phyloP scores from a whole-genome alignment of 1,140 invertebrate species.

The Macrobrachium rosenbergii region DNA sequence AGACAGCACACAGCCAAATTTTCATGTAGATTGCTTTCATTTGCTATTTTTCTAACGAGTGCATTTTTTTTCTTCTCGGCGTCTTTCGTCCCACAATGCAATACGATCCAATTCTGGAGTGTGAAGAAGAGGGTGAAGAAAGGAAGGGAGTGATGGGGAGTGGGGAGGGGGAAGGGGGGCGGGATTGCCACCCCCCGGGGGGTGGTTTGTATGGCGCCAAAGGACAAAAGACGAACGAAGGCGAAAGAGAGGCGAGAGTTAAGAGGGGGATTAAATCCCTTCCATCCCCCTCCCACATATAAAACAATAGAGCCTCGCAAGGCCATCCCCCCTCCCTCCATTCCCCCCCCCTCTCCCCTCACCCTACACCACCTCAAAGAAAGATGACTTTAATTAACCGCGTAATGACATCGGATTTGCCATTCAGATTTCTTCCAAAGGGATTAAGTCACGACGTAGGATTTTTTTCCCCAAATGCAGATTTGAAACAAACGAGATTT shows the following conservation, averaged over 20 bases:
- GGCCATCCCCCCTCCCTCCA: too few species aligned
- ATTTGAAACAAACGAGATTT: conserved; percentile 45
- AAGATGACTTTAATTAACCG: conserved; percentile 62
- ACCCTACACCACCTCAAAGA: not conserved
- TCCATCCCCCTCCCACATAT: not conserved
- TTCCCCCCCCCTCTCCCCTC: too few species aligned
- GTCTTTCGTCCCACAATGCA: conserved; percentile 41
- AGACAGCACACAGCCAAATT: conserved; percentile 62
- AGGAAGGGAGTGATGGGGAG: conserved; percentile 16
- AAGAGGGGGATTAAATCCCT: not conserved
- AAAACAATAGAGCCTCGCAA: conserved; percentile 47
- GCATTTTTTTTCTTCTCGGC: conserved; percentile 41
- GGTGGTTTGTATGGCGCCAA: not conserved
- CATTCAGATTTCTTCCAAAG: conserved; percentile 59
- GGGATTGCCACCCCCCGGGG: not conserved
- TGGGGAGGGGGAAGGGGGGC: conserved; percentile 17
- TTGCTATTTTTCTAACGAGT: conserved; percentile 56
- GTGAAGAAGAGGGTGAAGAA: conserved; percentile 11
- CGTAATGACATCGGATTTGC: conserved; percentile 60
- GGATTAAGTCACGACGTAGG: conserved; percentile 44
- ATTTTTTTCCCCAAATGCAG: conserved; percentile 27
- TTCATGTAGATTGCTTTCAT: conserved; percentile 66
- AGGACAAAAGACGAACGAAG: not conserved
- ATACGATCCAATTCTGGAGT: conserved; percentile 51
- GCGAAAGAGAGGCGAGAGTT: not conserved